These are phyloP conservation scores for Diarsia rubi DNA, from an alignment of 2,888 invertebrate species.

Conservation along the genomic window DNA sequence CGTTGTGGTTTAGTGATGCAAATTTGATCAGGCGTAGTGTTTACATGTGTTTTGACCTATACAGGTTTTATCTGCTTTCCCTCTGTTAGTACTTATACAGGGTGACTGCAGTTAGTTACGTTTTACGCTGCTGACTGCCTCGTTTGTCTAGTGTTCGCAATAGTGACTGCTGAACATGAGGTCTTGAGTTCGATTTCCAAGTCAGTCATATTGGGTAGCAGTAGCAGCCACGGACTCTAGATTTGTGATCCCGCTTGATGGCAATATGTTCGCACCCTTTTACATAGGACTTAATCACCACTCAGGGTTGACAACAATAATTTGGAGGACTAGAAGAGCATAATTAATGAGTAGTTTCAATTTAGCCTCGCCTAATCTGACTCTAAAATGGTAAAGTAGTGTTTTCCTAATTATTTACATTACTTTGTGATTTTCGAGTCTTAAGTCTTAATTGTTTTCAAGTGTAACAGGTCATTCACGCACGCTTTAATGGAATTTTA, in stretches of 20 bases:
- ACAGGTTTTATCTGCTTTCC: no score
- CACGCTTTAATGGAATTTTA: conserved; percentile 16
- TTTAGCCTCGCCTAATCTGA: background rate
- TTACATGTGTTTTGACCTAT: background rate
- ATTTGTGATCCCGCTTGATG: no score
- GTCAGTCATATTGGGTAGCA: no score
- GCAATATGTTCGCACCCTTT: no score
- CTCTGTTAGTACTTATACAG: background rate
- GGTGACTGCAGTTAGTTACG: background rate
- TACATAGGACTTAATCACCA: no score
- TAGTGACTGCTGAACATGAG: no score
- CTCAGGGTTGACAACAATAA: background rate
- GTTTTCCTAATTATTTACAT: background rate
- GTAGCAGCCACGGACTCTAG: no score
- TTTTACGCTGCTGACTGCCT: background rate
- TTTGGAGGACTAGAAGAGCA: background rate
- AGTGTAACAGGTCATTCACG: background rate
- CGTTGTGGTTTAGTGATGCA: background rate
- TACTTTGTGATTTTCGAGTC: conserved; percentile 13
- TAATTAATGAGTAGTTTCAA: background rate
- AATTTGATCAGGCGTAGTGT: background rate
- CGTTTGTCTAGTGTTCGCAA: no score
- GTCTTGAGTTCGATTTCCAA: no score
- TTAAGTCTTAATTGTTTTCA: background rate
- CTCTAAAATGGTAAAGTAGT: background rate